Conservation (phyloP, 2,888 invertebrate species). For the Ligdia adustata region DNA sequence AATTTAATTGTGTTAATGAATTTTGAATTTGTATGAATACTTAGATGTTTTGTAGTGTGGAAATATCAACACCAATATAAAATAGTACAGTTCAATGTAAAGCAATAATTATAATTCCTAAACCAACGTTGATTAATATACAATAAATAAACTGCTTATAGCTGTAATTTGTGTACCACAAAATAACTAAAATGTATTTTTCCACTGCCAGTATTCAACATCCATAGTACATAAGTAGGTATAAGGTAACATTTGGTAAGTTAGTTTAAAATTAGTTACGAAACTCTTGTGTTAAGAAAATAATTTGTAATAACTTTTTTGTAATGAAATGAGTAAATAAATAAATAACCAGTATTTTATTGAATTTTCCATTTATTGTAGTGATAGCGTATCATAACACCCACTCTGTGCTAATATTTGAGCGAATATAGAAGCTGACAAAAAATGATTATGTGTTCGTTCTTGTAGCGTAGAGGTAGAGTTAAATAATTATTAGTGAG, state of each 20-base stretch:
- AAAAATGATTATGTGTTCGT: too few species aligned
- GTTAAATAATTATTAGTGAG: too few species aligned
- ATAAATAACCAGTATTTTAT: slow-evolving; percentile 40
- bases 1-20: slow-evolving; percentile 46
- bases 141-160: too few species aligned
- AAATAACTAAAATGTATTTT: slow-evolving; percentile 70
- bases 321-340: slow-evolving; percentile 68
- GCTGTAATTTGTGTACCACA: slow-evolving; percentile 54
- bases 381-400: too few species aligned
- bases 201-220: slow-evolving; percentile 84
- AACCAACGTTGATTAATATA: neutral
- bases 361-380: slow-evolving; percentile 19
- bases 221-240: slow-evolving; percentile 63
- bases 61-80: slow-evolving; percentile 17
- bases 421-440: too few species aligned
- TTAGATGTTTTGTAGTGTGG: slow-evolving; percentile 18
- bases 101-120: slow-evolving; percentile 6
- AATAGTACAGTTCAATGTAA: slow-evolving; percentile 2
- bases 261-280: slow-evolving; percentile 51
- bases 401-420: too few species aligned
- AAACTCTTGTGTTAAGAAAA: slow-evolving; percentile 56
- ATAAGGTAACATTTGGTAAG: slow-evolving; percentile 47
- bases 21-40: slow-evolving; percentile 27
- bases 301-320: slow-evolving; percentile 82
- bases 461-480: too few species aligned